Conservation (phyloP, 2,797 vertebrate species). For the Paramormyrops hopkinsi region DNA sequence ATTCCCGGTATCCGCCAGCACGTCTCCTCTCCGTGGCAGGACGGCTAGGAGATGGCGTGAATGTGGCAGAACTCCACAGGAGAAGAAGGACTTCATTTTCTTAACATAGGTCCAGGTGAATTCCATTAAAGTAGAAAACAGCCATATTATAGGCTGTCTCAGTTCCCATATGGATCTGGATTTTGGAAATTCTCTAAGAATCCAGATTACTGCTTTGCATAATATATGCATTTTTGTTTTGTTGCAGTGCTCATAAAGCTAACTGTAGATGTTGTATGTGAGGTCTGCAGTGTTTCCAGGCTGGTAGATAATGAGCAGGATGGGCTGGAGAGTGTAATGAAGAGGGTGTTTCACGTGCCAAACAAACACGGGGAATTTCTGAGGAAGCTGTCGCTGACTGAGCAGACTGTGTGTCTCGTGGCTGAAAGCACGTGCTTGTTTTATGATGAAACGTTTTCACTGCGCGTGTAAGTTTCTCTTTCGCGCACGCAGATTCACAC, state of each 20-base stretch:
- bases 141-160: background rate
- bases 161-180: background rate
- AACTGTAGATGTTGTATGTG: background rate
- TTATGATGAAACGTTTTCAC: background rate
- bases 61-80: background rate
- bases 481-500: background rate
- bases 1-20: constrained; percentile 40
- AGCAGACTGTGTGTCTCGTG: background rate
- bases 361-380: background rate
- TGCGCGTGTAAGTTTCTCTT: background rate
- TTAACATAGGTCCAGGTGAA: background rate
- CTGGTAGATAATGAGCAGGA: background rate
- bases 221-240: background rate
- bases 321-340: background rate
- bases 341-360: background rate
- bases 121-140: background rate
- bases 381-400: background rate
- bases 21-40: constrained; percentile 25
- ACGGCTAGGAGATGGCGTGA: background rate
- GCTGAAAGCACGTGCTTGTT: background rate
- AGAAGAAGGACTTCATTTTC: constrained; percentile 5
- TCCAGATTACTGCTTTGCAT: background rate
- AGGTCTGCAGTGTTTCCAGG: background rate
- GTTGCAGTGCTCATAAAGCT: background rate
- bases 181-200: background rate